Evolutionary conservation across 1,140 invertebrate genomes (phyloP).

Genomic region (Drosophila simulans): DNA sequence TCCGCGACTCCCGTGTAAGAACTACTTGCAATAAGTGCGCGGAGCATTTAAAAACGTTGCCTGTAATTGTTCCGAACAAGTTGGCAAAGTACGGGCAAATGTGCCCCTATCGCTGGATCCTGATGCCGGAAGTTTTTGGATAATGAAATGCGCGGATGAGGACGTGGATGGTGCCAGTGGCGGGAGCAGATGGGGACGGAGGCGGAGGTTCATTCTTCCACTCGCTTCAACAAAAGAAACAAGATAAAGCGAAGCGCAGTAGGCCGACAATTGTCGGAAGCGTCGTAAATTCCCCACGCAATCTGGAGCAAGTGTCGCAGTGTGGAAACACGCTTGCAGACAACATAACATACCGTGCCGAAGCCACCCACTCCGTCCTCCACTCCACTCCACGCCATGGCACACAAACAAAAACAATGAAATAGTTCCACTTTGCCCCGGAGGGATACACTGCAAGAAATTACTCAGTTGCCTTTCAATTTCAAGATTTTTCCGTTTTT

Average conservation of each 20-base stretch:
- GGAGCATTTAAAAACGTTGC: slow-evolving; percentile 61
- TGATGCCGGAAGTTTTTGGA: slow-evolving; percentile 67
- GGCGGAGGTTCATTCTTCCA: slow-evolving; percentile 4
- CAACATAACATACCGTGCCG: slow-evolving; percentile 33
- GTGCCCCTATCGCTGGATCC: slow-evolving; percentile 59
- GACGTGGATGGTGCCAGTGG: slow-evolving; percentile 3
- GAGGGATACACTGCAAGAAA: not conserved
- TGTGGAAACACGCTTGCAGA: slow-evolving; percentile 69
- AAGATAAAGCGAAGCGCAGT: slow-evolving; percentile 36
- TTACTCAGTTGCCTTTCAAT: not conserved
- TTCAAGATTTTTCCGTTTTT: not conserved
- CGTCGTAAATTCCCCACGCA: slow-evolving; percentile 79
- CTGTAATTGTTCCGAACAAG: slow-evolving; percentile 55
- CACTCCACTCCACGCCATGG: not conserved
- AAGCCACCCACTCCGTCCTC: slow-evolving; percentile 2
- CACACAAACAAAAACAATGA: slow-evolving; percentile 45
- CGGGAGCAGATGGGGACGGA: not conserved
- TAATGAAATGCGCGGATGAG: slow-evolving; percentile 61
- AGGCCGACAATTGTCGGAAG: slow-evolving; percentile 60
- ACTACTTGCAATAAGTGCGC: slow-evolving; percentile 40
- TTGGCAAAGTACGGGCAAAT: slow-evolving; percentile 57
- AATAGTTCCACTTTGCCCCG: slow-evolving; percentile 37
- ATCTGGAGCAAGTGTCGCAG: slow-evolving; percentile 82
- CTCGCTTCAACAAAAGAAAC: slow-evolving; percentile 41
- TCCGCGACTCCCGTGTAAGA: slow-evolving; percentile 23